phyloP scores from a whole-genome alignment of 2,888 invertebrate species.

The Drosophila leonis region DNA sequence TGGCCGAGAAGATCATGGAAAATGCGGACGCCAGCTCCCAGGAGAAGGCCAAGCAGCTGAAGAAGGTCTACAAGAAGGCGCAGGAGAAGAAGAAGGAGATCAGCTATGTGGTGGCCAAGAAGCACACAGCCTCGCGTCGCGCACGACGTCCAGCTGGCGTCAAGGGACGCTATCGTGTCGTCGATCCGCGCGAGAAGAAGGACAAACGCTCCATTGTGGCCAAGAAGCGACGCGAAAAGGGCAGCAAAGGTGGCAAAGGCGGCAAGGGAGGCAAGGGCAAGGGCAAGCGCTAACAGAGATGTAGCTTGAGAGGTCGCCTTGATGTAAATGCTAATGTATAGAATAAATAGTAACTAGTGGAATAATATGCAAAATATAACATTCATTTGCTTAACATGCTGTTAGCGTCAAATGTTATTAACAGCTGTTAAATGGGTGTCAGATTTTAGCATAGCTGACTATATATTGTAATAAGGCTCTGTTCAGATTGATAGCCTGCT shows the following conservation, averaged over 20 bases:
- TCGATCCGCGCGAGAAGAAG: slow-evolving; percentile 98
- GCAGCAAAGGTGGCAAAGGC: slow-evolving; percentile 53
- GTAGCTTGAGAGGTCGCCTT: slow-evolving; percentile 25
- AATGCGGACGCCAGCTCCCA: slow-evolving; percentile 94
- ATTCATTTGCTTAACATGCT: not conserved
- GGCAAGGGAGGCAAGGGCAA: slow-evolving; percentile 56
- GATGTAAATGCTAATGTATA: slow-evolving; percentile 55
- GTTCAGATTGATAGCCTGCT: too few relatives aligned
- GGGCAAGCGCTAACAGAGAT: slow-evolving; percentile 22
- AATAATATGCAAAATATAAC: slow-evolving; percentile 11
- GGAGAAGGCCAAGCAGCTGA: slow-evolving; percentile 97
- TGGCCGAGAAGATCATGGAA: slow-evolving; percentile 96
- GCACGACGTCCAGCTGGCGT: slow-evolving; percentile 93
- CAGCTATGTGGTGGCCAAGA: slow-evolving; percentile 97
- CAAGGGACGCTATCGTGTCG: slow-evolving; percentile 97
- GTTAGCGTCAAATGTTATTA: not conserved
- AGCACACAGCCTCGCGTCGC: slow-evolving; percentile 91
- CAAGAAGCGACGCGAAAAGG: slow-evolving; percentile 78
- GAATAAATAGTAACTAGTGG: slow-evolving; percentile 38
- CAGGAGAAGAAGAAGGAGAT: slow-evolving; percentile 94
- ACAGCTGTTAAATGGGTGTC: not conserved
- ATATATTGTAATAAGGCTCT: too few relatives aligned
- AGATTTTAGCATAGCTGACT: too few relatives aligned
- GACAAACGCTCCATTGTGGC: slow-evolving; percentile 89
- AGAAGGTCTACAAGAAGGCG: slow-evolving; percentile 96